These are phyloP conservation scores for Brenthis hecate DNA, from an alignment of 2,888 invertebrate species.

Conservation along the genomic window DNA sequence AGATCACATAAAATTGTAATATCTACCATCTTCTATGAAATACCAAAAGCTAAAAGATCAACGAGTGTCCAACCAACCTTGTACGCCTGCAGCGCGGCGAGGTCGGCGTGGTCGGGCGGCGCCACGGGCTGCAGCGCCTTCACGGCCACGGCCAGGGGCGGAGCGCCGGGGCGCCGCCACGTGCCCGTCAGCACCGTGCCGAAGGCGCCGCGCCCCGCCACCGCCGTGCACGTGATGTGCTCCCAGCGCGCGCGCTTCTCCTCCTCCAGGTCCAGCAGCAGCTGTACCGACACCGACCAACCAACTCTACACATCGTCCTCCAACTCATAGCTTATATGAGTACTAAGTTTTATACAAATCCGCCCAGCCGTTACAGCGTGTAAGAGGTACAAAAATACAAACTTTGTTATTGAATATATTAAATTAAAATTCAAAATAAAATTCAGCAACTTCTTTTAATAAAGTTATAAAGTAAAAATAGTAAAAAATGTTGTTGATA, in stretches of 20 bases:
- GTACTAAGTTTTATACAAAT: too few relatives aligned
- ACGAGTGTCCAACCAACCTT: conserved; percentile 50
- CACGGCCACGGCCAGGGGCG: conserved; percentile 85
- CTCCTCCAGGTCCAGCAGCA: conserved; percentile 94
- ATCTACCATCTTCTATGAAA: neutral
- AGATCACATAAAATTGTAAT: too few relatives aligned
- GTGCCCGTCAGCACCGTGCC: conserved; percentile 96
- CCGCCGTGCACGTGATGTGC: conserved; percentile 87
- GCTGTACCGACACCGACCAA: conserved; percentile 56
- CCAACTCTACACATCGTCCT: too few relatives aligned
- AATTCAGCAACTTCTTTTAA: too few relatives aligned
- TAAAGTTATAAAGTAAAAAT: too few relatives aligned
- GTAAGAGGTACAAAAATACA: too few relatives aligned
- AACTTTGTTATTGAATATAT: too few relatives aligned
- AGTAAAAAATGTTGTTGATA: too few relatives aligned
- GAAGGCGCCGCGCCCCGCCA: conserved; percentile 98
- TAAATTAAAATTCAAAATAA: too few relatives aligned
- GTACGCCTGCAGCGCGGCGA: conserved; percentile 61
- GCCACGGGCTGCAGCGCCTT: conserved; percentile 98
- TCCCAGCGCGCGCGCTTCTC: conserved; percentile 91
- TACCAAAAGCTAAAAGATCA: too few relatives aligned
- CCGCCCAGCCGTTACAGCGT: too few relatives aligned
- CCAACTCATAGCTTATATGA: too few relatives aligned
- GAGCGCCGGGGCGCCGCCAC: conserved; percentile 78
- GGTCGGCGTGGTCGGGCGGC: conserved; percentile 79